These are phyloP conservation scores for Piprites chloris DNA, from an alignment of 2,113 vertebrate genomes.

Conservation along the genomic window DNA sequence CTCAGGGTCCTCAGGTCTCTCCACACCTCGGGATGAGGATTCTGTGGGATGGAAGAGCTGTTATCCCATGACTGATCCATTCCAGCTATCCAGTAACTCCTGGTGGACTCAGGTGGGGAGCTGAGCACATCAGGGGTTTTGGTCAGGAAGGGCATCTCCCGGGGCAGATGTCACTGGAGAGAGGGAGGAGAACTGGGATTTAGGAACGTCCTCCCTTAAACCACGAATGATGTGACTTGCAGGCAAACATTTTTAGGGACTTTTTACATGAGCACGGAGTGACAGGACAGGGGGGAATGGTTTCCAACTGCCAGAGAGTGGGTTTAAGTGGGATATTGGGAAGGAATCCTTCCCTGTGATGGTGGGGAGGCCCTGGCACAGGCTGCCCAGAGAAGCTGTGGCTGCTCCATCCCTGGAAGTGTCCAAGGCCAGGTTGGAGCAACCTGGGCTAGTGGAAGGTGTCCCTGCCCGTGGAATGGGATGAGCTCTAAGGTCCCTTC, in stretches of 20 bases:
- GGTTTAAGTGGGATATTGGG: not conserved
- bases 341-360: not conserved
- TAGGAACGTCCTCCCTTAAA: not conserved
- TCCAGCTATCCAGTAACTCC: not conserved
- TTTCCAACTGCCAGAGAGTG: not conserved
- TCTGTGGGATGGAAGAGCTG: not conserved
- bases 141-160: not conserved
- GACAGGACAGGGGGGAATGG: not conserved
- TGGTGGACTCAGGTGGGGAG: not conserved
- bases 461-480: not conserved
- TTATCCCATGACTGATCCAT: not conserved
- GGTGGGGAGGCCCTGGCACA: not conserved
- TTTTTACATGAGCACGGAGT: not conserved
- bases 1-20: accelerated
- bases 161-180: not conserved
- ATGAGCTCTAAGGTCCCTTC: not conserved
- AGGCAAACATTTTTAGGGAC: not conserved
- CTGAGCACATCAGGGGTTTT: not conserved
- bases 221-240: not conserved
- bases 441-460: accelerated
- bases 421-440: not conserved
- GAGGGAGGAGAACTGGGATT: not conserved
- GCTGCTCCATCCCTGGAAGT: not conserved
- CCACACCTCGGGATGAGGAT: accelerated
- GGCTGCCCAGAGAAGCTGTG: not conserved